Percentiles rank a stretch among this genome's conserved stretches.
phyloP scores from a whole-genome alignment of 2,888 invertebrate genomes.

The Epinotia ramella region DNA sequence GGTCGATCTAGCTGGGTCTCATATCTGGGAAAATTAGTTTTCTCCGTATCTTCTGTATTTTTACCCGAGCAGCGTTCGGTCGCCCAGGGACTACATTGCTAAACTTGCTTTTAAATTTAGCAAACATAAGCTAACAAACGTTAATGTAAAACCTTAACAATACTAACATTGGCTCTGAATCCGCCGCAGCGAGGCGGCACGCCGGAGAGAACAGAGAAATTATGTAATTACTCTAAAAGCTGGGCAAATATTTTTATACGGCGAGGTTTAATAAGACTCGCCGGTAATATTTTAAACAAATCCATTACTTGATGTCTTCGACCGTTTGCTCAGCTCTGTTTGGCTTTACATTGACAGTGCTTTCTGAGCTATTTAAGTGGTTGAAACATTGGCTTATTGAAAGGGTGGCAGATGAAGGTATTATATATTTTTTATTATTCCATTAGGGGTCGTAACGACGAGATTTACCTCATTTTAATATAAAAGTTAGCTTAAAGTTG shows the following conservation, averaged over 20 bases:
- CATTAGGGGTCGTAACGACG: not conserved
- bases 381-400: constrained; percentile 44
- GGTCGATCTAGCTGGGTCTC: too few species aligned
- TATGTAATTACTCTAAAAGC: constrained; percentile 82
- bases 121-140: not conserved
- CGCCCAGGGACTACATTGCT: too few species aligned
- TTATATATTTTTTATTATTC: not conserved
- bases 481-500: not conserved
- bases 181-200: constrained; percentile 52
- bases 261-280: constrained; percentile 61
- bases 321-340: constrained; percentile 34
- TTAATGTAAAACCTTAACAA: not conserved
- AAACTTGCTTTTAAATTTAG: not conserved
- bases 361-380: constrained; percentile 15
- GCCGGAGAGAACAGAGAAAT: constrained; percentile 56
- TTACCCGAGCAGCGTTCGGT: too few species aligned
- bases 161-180: constrained; percentile 34
- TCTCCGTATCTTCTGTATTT: too few species aligned
- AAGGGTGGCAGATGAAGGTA: constrained; percentile 2
- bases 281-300: constrained; percentile 69
- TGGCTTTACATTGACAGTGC: constrained; percentile 28
- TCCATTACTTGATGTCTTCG: constrained; percentile 55
- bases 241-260: constrained; percentile 78
- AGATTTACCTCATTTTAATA: not conserved
- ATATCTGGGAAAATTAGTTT: too few species aligned